Percentiles rank a stretch among this genome's conserved stretches.
These are phyloP conservation scores for Camelus dromedarius DNA, from an alignment of 2,113 vertebrate genomes.

Conservation along the genomic window DNA sequence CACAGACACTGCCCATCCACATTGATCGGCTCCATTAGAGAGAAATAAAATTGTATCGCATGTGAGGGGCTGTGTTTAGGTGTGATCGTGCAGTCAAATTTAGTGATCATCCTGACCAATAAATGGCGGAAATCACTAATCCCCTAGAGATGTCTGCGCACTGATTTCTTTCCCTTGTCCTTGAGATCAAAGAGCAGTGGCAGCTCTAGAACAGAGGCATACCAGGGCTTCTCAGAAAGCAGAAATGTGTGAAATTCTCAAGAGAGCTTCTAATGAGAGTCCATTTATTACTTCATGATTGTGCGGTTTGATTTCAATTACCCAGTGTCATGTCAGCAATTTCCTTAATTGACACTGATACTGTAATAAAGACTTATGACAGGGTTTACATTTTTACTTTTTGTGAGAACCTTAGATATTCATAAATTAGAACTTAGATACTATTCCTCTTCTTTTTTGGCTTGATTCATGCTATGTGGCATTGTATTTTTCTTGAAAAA, in stretches of 20 bases:
- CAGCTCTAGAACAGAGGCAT: neutral
- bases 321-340: neutral
- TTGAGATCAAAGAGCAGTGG: neutral
- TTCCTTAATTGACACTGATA: constrained; percentile 1
- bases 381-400: neutral
- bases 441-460: neutral
- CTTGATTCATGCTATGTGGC: neutral
- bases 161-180: neutral
- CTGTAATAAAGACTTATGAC: neutral
- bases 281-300: neutral
- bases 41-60: neutral
- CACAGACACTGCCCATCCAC: neutral
- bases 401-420: neutral
- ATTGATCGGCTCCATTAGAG: neutral
- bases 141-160: neutral
- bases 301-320: neutral
- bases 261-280: neutral
- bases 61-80: neutral
- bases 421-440: neutral
- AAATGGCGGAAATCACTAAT: neutral
- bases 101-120: neutral
- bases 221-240: neutral
- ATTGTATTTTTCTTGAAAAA: neutral
- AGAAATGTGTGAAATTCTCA: neutral
- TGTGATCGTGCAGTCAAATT: neutral